phyloP scores from a whole-genome alignment of 2,888 invertebrate species.

The Drosophila fulvimacula region DNA sequence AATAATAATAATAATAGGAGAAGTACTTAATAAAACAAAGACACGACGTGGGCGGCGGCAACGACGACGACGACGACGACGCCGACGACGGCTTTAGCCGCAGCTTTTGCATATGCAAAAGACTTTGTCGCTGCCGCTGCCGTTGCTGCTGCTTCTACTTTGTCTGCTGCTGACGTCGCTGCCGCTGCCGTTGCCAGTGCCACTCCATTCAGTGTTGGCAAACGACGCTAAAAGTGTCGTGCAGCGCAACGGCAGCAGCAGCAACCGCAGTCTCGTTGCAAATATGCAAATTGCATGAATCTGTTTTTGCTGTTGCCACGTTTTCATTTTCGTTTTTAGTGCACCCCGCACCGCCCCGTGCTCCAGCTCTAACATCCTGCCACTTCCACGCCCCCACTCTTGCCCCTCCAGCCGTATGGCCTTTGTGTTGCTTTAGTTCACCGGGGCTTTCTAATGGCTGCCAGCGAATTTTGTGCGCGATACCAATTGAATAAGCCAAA shows the following conservation, averaged over 20 bases:
- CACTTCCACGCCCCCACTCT: background rate
- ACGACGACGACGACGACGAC: background rate
- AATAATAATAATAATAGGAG: constrained; percentile 43
- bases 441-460: constrained; percentile 29
- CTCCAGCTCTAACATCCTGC: background rate
- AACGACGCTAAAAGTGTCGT: constrained; percentile 56
- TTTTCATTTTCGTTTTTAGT: constrained; percentile 40
- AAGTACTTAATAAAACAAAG: constrained; percentile 79
- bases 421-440: constrained; percentile 4
- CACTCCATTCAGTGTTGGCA: constrained; percentile 55
- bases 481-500: constrained; percentile 50
- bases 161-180: background rate
- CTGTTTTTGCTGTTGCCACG: constrained; percentile 57
- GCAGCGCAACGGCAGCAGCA: constrained; percentile 32
- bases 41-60: constrained; percentile 59
- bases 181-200: constrained; percentile 36
- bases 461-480: constrained; percentile 36
- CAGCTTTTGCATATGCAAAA: constrained; percentile 61
- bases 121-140: constrained; percentile 17
- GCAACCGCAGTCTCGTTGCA: constrained; percentile 45
- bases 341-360: background rate
- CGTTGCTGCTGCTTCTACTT: constrained; percentile 1
- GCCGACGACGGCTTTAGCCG: constrained; percentile 39
- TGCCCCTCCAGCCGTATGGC: background rate
- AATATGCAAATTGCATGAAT: constrained; percentile 79